Base-by-base conservation (phyloP, 2,797 vertebrate genomes). In the Pristis pectinata region DNA sequence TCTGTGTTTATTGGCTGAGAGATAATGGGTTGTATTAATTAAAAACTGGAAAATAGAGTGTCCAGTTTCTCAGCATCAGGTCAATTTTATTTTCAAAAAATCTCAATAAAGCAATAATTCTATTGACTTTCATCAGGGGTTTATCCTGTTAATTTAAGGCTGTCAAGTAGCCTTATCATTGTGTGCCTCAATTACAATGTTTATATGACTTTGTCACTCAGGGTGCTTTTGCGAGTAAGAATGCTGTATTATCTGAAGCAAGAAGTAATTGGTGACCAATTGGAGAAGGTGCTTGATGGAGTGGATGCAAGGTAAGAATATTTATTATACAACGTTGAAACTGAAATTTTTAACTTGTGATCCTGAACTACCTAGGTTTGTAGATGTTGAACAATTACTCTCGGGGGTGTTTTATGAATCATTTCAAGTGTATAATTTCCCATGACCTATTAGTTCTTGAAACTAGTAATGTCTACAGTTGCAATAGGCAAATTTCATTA, bases 161-260 rank as follows among this genome's bases (percentile, higher is more conserved):
- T n/a, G 6, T 76, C 49, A 74, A 93, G 44, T 67, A 94, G 70
- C 5, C 30, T 94, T 74, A 27, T 41, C 70, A 67, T 74, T 53
- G 70, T n/a, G 67, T 56, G 27, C 44, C 44, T n/a, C 34, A 56
- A 76, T 94, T n/a, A 67, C 34, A 76, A 15, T 72, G 0, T 44
- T 74, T 49, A 74, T 53, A 11, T 94, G 44, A 49, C 37, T 93
- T 22, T 76, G 44, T 96, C 94, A 67, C 95, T 95, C 96, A 99
- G 99, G 96, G 98, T 99, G 96, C 97, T 99, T 97, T 98, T 99
- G 96, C 98, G 99, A 96, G 99, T 99, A 96, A 98, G 99, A 97
- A 99, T 99, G 99, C 97, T 99, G n/a, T 99, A 99, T 97, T 99
- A 99, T 96, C 97, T 99, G 96, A 99, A 99, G 97, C 99, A 99